Evolutionary conservation across 2,113 vertebrate species (phyloP).

Genomic region (Panurus biarmicus): DNA sequence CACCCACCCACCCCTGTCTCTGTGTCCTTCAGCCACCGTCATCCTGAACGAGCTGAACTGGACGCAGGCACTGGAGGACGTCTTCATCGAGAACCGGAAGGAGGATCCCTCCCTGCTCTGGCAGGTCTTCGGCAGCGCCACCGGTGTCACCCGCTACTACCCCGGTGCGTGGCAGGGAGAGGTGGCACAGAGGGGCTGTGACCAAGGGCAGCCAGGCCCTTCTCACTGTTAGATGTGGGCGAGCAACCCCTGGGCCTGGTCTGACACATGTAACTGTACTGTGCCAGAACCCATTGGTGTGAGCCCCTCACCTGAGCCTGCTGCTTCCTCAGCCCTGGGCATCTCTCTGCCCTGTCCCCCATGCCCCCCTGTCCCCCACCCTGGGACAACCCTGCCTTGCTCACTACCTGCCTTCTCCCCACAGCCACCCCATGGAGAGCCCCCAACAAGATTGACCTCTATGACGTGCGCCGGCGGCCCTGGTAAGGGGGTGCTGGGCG

Average conservation of each 20-base stretch:
- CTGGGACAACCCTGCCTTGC: not conserved
- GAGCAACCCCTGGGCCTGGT: not conserved
- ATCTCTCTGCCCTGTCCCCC: not conserved
- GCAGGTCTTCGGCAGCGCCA: conserved; percentile 98
- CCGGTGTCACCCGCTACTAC: conserved; percentile 94
- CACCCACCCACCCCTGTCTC: not conserved
- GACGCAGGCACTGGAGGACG: conserved; percentile 90
- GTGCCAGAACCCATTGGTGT: not conserved
- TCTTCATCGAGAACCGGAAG: conserved; percentile 89
- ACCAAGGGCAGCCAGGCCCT: not conserved
- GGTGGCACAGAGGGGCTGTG: not conserved
- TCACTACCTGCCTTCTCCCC: not conserved
- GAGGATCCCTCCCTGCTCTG: conserved; percentile 93
- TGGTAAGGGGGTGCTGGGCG: conserved; percentile 76
- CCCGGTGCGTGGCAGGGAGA: conserved; percentile 73
- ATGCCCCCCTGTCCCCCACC: rapidly evolving
- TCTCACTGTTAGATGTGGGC: rapidly evolving
- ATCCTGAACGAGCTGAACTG: conserved; percentile 97
- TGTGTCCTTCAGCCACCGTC: conserved; percentile 78
- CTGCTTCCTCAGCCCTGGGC: not conserved
- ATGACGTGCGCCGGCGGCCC: conserved; percentile 92
- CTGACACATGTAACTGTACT: rapidly evolving
- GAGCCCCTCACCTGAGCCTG: not conserved
- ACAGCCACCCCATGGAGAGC: conserved; percentile 92
- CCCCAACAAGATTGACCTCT: conserved; percentile 97